Base-by-base conservation (phyloP, 2,888 invertebrate species). In the Philaethria dido region DNA sequence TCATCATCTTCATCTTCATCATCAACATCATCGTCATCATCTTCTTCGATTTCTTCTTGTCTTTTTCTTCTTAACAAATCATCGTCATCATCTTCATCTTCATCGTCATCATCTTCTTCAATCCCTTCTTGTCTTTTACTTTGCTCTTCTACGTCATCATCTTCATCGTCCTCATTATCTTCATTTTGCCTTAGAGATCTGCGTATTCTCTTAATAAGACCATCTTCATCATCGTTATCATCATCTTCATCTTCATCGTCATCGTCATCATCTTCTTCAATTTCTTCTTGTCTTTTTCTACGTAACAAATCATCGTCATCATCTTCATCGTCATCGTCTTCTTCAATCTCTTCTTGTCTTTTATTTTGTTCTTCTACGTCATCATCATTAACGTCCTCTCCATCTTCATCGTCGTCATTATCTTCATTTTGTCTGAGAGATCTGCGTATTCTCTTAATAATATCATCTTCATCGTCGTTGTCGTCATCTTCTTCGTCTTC, bases 91-190 rank as follows among this genome's bases (percentile, higher is more conserved):
- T 42, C 42, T 1, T 42, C n/a, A 14, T n/a, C 42, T 2, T n/a
- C n/a, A n/a, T 22, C 20, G 0, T 48, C 22, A 14, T 14, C 22
- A 22, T 18, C 13, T 47, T 47, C 47, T 25, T 14, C 22, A 22
- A 20, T 5, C 20, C 20, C 47, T 25, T 69, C 55, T 54, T 33
- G 33, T 25, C 33, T 52, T 33, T 48, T 48, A 5, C 5, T 22
- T 13, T 48, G 14, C 20, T 16, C 42, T 62, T 68, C 68, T 36
- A 63, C 68, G 6, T 68, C 52, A 3, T 62, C 74, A 25, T 75
- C 69, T 6, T 70, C 70, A 18, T 57, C 65, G 47, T 68, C 74
- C 16, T 75, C 69, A 3, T 71, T 69, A 14, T 73, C 73, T 13
- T 45, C 64, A 57, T 69, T n/a, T n/a, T n/a, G n/a, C n/a, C n/a